Base-by-base conservation (phyloP, 2,797 vertebrate genomes). In the Melopsittacus undulatus region DNA sequence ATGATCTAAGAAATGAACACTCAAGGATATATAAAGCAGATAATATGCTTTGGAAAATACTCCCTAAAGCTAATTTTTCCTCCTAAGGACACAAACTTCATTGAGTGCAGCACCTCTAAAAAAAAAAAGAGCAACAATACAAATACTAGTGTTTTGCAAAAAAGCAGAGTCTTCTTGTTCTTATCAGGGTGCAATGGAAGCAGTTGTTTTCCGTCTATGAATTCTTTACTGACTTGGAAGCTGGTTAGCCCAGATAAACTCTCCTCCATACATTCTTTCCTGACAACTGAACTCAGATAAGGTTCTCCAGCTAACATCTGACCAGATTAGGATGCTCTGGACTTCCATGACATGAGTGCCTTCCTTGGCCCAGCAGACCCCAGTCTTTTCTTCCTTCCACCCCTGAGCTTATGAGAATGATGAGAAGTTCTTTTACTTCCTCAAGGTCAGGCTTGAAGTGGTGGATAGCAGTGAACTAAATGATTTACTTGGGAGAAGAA, bases 241-340 rank as follows among this genome's bases (percentile, higher is more conserved):
- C 90, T 96, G 92, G 90, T 84, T 90, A 87, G 69, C 42, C 72
- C 72, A 90, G 92, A 96, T 91, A 90, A 94, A 94, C 70, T 40
- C 70, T 68, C 77, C 42, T 84, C 80, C 88, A 94, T 87, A 90
- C 64, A 82, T 93, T 90, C 64, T 80, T 82, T 61, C 45, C 26
- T 94, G 95, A 94, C 94, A 95, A 67, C 34, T 64, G 67, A 87
- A 86, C 43, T 62, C 77, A 84, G 92, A 89, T 94, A 96, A 96
- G 61, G 70, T 26, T 84, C 77, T 90, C 77, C 67, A 92, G 49
- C 87, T 81, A 80, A 87, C 74, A 91, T 32, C 29, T 64, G 67
- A 89, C 83, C 64, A 92, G 59, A 96, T 88, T 69, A 88, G 86
- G 77, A 73, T 30, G 49, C 83, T 91, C 59, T 49, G 54, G 46